phyloP scores from a whole-genome alignment of 2,113 vertebrate genomes.

The Tringa solitaria region DNA sequence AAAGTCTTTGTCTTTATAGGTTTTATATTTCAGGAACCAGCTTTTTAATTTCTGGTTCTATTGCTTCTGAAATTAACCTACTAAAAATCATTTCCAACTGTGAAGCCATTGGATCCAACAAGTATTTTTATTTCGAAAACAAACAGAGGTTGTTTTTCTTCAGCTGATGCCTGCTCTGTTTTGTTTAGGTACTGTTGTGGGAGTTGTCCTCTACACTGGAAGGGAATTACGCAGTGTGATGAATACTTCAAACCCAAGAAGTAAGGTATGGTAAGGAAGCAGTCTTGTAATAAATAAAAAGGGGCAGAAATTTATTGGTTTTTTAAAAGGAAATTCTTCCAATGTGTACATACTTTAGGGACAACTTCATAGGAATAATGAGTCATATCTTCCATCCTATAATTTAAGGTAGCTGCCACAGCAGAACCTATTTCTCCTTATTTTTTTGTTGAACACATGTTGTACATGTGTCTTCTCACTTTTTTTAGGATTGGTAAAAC shows the following conservation, averaged over 20 bases:
- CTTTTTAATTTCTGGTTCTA: not conserved
- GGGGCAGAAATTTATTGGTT: not conserved
- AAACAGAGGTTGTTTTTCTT: not conserved
- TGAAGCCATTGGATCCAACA: not conserved
- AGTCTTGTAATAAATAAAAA: not conserved
- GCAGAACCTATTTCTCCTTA: not conserved
- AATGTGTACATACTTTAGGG: accelerated
- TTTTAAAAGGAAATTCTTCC: not conserved
- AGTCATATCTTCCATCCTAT: not conserved
- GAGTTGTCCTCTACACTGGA: conserved; percentile 96
- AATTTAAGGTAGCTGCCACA: not conserved
- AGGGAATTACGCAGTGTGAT: conserved; percentile 95
- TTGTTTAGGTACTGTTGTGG: conserved; percentile 88
- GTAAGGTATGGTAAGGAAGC: conserved; percentile 82
- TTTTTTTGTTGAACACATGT: not conserved
- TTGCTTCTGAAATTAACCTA: not conserved
- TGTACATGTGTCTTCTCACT: not conserved
- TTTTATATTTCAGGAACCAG: not conserved
- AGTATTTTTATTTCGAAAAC: not conserved
- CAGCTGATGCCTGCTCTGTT: not conserved
- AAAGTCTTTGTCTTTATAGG: not conserved
- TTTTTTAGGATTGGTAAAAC: not conserved
- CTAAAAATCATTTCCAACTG: not conserved
- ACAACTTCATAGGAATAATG: not conserved
- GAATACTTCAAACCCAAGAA: conserved; percentile 95